phyloP scores from a whole-genome alignment of 2,113 vertebrate genomes.

The Pterocles orientalis region DNA sequence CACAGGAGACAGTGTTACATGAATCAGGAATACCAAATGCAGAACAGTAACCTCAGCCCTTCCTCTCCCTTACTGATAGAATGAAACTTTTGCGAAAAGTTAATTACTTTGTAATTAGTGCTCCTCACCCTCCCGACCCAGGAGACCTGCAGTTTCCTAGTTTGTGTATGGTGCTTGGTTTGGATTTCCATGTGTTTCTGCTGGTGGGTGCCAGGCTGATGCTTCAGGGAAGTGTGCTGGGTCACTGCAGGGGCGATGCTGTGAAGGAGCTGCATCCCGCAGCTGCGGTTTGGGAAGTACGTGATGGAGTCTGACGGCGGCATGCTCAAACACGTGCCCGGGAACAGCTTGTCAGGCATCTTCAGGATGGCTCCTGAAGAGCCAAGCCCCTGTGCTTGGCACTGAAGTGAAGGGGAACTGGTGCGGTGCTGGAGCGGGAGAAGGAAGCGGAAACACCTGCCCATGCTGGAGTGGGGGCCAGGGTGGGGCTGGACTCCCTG shows the following conservation, averaged over 20 bases:
- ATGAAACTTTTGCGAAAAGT: background rate
- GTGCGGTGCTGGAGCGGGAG: rapidly evolving
- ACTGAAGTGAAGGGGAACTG: background rate
- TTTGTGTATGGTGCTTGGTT: background rate
- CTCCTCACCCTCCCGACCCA: background rate
- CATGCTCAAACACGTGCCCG: rapidly evolving
- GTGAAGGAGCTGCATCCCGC: background rate
- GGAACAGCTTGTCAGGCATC: rapidly evolving
- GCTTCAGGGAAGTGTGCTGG: background rate
- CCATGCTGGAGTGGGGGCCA: rapidly evolving
- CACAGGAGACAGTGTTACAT: background rate
- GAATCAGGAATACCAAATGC: background rate
- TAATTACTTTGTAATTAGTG: background rate
- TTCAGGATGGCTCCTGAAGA: too few species aligned
- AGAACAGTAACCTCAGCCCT: background rate
- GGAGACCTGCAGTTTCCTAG: background rate
- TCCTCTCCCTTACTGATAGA: background rate
- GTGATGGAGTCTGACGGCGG: rapidly evolving
- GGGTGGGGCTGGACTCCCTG: background rate
- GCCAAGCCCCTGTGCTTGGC: background rate
- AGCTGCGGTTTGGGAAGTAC: rapidly evolving
- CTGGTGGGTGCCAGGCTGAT: background rate
- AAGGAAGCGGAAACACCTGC: background rate
- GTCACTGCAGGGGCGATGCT: rapidly evolving
- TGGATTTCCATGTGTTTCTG: background rate